Conservation (phyloP, 1,140 invertebrate genomes). For the Drosophila parvula region DNA sequence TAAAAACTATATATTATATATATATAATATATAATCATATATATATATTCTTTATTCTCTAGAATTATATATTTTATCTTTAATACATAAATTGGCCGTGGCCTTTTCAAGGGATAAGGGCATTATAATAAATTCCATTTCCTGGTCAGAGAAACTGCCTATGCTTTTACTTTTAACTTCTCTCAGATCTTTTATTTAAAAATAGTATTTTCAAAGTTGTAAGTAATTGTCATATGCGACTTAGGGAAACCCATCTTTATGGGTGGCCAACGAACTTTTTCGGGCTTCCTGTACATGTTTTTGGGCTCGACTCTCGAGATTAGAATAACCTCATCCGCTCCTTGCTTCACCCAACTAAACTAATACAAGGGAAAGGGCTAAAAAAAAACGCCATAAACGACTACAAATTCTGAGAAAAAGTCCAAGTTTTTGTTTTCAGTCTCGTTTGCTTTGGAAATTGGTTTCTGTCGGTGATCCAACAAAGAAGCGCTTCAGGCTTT, state of each 20-base stretch:
- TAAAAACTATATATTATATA: too few relatives aligned
- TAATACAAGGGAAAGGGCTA: slow-evolving; percentile 26
- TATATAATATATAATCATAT: too few relatives aligned
- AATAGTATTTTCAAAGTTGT: too few relatives aligned
- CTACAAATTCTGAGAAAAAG: slow-evolving; percentile 24
- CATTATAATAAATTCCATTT: background rate
- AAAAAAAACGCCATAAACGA: slow-evolving; percentile 5
- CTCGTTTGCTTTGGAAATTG: slow-evolving; percentile 35
- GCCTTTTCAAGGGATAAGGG: background rate
- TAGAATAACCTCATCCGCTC: slow-evolving; percentile 46
- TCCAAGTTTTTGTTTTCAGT: slow-evolving; percentile 27
- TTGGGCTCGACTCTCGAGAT: background rate
- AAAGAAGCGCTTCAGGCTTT: slow-evolving; percentile 5
- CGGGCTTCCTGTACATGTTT: slow-evolving; percentile 17
- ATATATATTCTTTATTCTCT: background rate
- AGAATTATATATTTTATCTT: background rate
- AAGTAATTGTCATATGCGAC: too few relatives aligned
- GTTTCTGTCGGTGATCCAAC: slow-evolving; percentile 26
- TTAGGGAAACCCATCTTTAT: background rate
- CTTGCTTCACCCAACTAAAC: slow-evolving; percentile 36
- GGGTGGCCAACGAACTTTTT: slow-evolving; percentile 3
- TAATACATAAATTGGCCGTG: background rate
- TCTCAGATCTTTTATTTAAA: background rate
- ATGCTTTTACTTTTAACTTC: background rate
- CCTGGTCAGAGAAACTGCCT: background rate